These are phyloP conservation scores for Neuroterus valhalla DNA, from an alignment of 1,140 invertebrate species.

Conservation along the genomic window DNA sequence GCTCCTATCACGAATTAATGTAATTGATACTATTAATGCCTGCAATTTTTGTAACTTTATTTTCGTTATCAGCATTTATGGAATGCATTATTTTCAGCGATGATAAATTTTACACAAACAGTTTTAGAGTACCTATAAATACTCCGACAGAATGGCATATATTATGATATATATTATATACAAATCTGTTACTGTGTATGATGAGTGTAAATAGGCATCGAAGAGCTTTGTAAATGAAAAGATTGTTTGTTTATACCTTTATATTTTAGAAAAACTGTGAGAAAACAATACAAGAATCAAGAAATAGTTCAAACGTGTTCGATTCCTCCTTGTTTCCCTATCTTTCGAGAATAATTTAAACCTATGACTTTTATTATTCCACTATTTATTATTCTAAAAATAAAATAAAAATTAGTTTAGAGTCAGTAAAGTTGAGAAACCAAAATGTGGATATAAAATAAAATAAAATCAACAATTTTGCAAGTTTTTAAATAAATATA, in stretches of 20 bases:
- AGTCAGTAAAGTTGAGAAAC: too few species aligned
- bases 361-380: too few species aligned
- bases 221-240: slow-evolving; percentile 53
- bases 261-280: slow-evolving; percentile 54
- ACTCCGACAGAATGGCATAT: slow-evolving; percentile 33
- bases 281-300: slow-evolving; percentile 49
- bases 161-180: slow-evolving; percentile 33
- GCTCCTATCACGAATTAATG: not conserved
- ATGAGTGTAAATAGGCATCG: slow-evolving; percentile 48
- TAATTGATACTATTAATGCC: slow-evolving; percentile 10
- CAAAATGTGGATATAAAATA: too few species aligned
- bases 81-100: slow-evolving; percentile 16
- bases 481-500: too few species aligned
- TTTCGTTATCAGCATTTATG: slow-evolving; percentile 9
- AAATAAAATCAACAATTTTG: too few species aligned
- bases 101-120: slow-evolving; percentile 15
- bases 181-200: slow-evolving; percentile 48
- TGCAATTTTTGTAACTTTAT: not conserved
- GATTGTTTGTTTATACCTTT: slow-evolving; percentile 60
- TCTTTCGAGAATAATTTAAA: too few species aligned
- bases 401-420: too few species aligned
- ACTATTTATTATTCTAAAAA: too few species aligned
- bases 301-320: not conserved
- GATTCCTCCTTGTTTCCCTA: too few species aligned
- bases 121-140: not conserved